A percentile compares a stretch with the other conserved stretches of the same genome.
These are phyloP conservation scores for Vandiemenella viatica DNA, from an alignment of 2,888 invertebrate species.

Conservation along the genomic window DNA sequence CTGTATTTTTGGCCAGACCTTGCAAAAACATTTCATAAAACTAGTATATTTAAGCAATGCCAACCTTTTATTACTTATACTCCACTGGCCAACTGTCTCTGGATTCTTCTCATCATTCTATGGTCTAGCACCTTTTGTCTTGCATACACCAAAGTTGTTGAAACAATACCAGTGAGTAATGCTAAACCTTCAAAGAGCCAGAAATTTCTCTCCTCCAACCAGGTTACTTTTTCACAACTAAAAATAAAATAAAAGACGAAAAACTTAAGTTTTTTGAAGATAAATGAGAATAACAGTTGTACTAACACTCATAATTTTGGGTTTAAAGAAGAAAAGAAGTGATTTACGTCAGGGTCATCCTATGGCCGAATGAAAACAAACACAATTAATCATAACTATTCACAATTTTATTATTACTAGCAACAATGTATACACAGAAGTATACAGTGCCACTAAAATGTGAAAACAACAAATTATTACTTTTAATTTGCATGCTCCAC, in stretches of 20 bases:
- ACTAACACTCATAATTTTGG: neutral
- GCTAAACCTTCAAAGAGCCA: constrained; percentile 67
- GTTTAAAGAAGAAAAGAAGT: neutral
- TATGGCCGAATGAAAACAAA: too few relatives aligned
- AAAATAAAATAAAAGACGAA: constrained; percentile 23
- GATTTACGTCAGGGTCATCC: too few relatives aligned
- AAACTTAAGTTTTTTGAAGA: constrained; percentile 7
- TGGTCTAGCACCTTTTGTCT: constrained; percentile 51
- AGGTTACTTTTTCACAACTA: constrained; percentile 74
- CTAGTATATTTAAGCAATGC: neutral
- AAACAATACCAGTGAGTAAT: constrained; percentile 46
- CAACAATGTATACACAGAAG: too few relatives aligned
- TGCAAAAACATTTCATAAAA: too few relatives aligned
- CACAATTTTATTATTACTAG: too few relatives aligned
- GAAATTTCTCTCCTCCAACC: constrained; percentile 68
- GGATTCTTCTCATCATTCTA: constrained; percentile 48
- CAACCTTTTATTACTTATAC: constrained; percentile 10
- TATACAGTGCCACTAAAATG: too few relatives aligned
- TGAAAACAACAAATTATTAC: too few relatives aligned
- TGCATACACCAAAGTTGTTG: constrained; percentile 46
- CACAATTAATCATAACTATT: too few relatives aligned
- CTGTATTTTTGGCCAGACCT: too few relatives aligned
- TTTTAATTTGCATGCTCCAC: too few relatives aligned
- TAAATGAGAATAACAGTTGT: neutral
- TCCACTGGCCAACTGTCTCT: constrained; percentile 54